These are phyloP conservation scores for Cinclus cinclus DNA, from an alignment of 2,113 vertebrate species.

Conservation along the genomic window DNA sequence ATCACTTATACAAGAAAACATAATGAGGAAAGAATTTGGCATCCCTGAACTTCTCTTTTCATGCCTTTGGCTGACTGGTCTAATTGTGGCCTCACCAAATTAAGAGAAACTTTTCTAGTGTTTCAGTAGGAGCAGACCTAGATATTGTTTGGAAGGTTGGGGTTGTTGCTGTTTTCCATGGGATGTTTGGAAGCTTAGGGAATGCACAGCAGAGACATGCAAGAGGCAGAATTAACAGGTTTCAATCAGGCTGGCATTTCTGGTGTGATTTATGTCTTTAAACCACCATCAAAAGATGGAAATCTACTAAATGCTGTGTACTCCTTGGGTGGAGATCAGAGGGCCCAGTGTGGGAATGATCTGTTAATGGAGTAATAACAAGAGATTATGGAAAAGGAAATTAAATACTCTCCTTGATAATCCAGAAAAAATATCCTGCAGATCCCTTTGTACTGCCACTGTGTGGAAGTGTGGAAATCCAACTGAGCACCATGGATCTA, in stretches of 20 bases:
- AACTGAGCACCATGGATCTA: accelerated
- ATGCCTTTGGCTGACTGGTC: neutral
- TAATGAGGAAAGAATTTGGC: neutral
- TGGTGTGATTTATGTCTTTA: neutral
- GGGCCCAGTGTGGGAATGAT: neutral
- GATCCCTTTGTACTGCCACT: neutral
- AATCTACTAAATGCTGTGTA: neutral
- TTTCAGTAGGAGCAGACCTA: neutral
- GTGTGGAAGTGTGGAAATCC: neutral
- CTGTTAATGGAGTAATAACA: accelerated
- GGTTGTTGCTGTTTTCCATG: neutral
- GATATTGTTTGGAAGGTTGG: neutral
- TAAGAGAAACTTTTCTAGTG: neutral
- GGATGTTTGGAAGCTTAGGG: neutral
- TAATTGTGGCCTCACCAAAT: neutral
- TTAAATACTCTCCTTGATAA: neutral
- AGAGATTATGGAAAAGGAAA: neutral
- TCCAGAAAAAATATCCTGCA: neutral
- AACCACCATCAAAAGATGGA: neutral
- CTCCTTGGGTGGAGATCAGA: neutral
- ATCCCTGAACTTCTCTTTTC: neutral
- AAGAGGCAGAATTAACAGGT: neutral
- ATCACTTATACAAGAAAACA: neutral
- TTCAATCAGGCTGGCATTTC: neutral
- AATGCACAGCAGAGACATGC: neutral